phyloP scores from a whole-genome alignment of 2,113 vertebrate species.

The Psilopsiagon aurifrons region DNA sequence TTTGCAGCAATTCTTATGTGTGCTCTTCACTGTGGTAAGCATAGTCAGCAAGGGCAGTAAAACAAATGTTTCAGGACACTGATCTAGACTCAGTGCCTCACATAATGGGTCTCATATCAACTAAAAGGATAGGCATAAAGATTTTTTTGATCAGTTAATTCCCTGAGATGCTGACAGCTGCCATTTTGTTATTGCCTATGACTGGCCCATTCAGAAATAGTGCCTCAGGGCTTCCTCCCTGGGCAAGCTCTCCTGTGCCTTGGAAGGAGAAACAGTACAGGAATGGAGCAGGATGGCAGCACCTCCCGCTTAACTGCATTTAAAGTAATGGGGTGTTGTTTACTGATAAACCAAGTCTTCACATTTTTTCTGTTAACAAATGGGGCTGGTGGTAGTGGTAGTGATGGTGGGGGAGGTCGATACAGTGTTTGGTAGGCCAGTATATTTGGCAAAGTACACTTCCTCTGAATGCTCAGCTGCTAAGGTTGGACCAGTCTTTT shows the following conservation, averaged over 20 bases:
- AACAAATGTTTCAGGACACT: constrained; percentile 3
- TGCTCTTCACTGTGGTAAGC: neutral
- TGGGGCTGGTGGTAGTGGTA: neutral
- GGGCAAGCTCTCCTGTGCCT: neutral
- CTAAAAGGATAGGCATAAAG: neutral
- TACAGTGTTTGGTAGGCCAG: neutral
- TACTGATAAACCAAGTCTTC: neutral
- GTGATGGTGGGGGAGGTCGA: neutral
- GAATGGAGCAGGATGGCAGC: neutral
- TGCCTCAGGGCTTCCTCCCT: neutral
- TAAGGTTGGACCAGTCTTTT: neutral
- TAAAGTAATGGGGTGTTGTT: neutral
- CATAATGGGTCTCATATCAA: neutral
- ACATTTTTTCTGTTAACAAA: neutral
- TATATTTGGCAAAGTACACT: neutral
- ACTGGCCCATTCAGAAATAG: neutral
- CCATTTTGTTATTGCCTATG: neutral
- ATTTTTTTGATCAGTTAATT: constrained; percentile 6
- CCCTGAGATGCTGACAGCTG: neutral
- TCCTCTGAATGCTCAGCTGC: neutral
- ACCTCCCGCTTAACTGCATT: neutral
- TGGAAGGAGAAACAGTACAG: neutral
- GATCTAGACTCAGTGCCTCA: neutral
- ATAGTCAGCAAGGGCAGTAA: constrained; percentile 17
- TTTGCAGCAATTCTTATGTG: neutral